Percentiles rank a stretch among this genome's conserved stretches.
Evolutionary conservation across 2,797 vertebrate genomes (phyloP).

Genomic region (Anniella stebbinsi): DNA sequence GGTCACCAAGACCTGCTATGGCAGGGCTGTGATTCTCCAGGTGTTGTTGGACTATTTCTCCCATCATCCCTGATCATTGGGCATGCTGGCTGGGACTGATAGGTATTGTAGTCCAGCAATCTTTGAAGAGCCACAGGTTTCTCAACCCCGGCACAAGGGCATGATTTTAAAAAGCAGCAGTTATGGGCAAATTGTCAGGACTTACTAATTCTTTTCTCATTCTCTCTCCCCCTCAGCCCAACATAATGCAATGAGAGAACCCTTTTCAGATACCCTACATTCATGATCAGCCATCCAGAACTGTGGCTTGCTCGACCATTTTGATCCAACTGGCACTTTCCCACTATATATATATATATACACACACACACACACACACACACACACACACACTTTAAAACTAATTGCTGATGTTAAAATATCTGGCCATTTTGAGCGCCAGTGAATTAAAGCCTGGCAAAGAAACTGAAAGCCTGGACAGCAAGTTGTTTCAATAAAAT

Average conservation of each 20-base stretch:
- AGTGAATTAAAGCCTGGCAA: slow-evolving; percentile 61
- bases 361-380: too few relatives aligned
- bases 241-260: slow-evolving; percentile 17
- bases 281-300: slow-evolving; percentile 29
- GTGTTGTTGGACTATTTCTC: neutral
- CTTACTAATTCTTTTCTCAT: slow-evolving; percentile 24
- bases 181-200: slow-evolving; percentile 53
- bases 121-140: neutral
- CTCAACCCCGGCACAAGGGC: neutral
- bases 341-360: neutral
- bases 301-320: slow-evolving; percentile 26
- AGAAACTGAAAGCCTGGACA: slow-evolving; percentile 53
- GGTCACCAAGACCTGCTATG: neutral
- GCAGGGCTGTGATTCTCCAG: neutral
- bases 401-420: slow-evolving; percentile 60
- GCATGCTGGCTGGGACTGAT: neutral
- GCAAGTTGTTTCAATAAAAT: slow-evolving; percentile 59
- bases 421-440: slow-evolving; percentile 50
- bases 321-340: slow-evolving; percentile 38
- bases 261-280: neutral
- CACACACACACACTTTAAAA: slow-evolving; percentile 49
- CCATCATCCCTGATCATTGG: neutral
- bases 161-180: neutral
- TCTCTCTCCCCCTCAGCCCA: slow-evolving; percentile 22
- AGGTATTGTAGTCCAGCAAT: neutral